These are phyloP conservation scores for Sporophila hypoxantha DNA, from an alignment of 2,113 vertebrate species.

Conservation along the genomic window DNA sequence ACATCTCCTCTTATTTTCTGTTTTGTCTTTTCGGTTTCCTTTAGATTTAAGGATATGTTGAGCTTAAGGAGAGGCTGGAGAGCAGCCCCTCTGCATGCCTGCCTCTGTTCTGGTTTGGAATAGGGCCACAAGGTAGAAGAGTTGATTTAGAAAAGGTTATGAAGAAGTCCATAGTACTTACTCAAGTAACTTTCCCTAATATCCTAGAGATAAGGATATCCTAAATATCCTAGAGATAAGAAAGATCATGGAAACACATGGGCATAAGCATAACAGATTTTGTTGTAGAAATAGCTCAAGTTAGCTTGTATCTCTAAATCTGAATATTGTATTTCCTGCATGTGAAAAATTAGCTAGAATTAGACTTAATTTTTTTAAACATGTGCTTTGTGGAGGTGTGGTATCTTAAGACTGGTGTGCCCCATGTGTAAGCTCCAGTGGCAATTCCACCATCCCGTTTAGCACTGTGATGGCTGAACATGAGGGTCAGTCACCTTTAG, in stretches of 20 bases:
- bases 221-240: too few species aligned
- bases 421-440: neutral
- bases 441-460: neutral
- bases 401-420: fast-evolving
- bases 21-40: neutral
- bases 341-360: neutral
- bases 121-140: neutral
- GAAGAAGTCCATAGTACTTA: neutral
- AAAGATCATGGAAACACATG: fast-evolving
- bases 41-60: neutral
- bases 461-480: neutral
- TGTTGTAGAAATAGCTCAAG: neutral
- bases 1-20: neutral
- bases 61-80: neutral
- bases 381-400: neutral
- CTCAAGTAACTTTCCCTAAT: neutral
- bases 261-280: neutral
- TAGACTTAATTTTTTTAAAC: neutral
- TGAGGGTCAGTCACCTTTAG: neutral
- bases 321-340: neutral
- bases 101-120: neutral
- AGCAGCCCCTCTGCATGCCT: neutral
- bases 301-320: neutral
- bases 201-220: too few species aligned
- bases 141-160: neutral